Evolutionary conservation across 2,797 vertebrate species (phyloP), one percentile per base, ranked within the genome.

Genomic region (Rhinatrema bivittatum): DNA sequence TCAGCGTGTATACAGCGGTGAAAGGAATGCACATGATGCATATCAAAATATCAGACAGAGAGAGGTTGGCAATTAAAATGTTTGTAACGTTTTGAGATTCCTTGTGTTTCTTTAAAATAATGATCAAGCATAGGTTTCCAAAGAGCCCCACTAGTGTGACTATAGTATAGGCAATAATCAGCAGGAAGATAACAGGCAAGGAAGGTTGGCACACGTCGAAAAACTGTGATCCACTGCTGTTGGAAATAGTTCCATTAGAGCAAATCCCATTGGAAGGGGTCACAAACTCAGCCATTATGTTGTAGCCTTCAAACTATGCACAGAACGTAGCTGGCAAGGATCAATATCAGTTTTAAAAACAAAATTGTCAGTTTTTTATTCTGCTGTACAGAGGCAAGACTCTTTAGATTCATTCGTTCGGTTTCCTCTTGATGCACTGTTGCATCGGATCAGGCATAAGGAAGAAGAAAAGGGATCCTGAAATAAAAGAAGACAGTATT

Each of bases 71-170:
- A 15, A 90, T 93, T 67, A 91, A 76, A 61, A 91, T 76, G 58
- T 85, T 94, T 53, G 87, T 95, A 51, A 91, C 88, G 1, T 82
- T 93, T 72, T 87, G 86, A 75, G 83, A 72, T 73, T 89, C 87
- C 65, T 78, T 88, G 17, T 74, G 74, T 42, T 75, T 76, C 57
- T 82, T 88, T 68, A 91, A 88, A 60, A 87, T 83, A 63, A 89
- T 82, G 16, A 84, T 60, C 35, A 94, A 79, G 51, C 84, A 87
- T 62, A 93, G 78, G 26, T 94, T 95, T 44, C 90, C 89, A 9
- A 87, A 75, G 13, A 92, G 76, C 1, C 87, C 89, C 38, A 88
- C 65, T 8, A 78, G 32, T 28, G 85, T 74, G 16, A 94, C 81
- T 1, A 89, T 39, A 1, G 62, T 51, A 3, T 91, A 92, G 10